Conservation (phyloP, 2,113 vertebrate genomes). For the Tragulus kanchil region DNA sequence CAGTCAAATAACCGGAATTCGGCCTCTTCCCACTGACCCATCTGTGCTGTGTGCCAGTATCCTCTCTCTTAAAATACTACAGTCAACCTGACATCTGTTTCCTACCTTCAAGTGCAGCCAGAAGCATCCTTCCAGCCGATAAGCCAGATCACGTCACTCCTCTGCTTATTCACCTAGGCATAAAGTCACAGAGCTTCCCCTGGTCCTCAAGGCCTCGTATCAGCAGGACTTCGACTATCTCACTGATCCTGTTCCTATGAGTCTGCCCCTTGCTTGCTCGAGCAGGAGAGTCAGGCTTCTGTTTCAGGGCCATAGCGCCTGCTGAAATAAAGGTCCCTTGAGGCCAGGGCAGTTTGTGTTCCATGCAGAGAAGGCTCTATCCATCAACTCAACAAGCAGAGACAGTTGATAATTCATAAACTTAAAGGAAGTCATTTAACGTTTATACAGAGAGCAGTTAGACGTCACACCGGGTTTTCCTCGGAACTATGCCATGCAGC, state of each 20-base stretch:
- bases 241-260: not conserved
- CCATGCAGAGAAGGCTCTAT: not conserved
- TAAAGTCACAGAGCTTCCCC: not conserved
- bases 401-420: not conserved
- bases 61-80: not conserved
- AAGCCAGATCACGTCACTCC: not conserved
- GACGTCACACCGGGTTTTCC: not conserved
- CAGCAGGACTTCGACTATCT: not conserved
- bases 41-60: not conserved
- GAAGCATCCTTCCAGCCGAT: not conserved
- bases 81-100: not conserved
- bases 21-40: not conserved
- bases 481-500: accelerated
- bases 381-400: not conserved
- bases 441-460: not conserved
- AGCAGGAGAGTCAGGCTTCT: not conserved
- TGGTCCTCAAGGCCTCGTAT: not conserved
- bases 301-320: not conserved
- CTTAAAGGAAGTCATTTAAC: not conserved
- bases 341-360: not conserved
- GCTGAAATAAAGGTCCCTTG: not conserved
- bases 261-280: not conserved
- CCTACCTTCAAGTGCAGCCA: not conserved
- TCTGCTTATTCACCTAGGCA: not conserved
- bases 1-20: not conserved